Evolutionary conservation across 2,113 vertebrate species (phyloP), one percentile per base, ranked within the genome.

Genomic region (Petrocephalus zakoni): DNA sequence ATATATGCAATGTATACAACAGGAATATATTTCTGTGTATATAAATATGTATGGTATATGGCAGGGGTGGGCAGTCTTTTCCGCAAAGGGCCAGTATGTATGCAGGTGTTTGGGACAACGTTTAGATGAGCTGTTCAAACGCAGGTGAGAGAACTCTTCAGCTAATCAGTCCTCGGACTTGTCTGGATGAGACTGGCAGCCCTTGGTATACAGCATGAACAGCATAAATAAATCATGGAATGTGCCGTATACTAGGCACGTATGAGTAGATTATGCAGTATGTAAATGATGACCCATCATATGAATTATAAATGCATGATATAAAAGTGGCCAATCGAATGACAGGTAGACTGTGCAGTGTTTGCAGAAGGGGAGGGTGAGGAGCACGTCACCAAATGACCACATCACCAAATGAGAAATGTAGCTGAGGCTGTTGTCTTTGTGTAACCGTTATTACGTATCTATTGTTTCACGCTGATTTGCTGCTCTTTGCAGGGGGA

Each of bases 401-500:
- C 34, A 5, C 10, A 17, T 37, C 7, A 2, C 34, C 22, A 37
- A 37, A 83, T 49, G 46, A 83, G 37, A 46, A 49, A n/a, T 49
- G 46, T 49, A 47, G 10, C 8, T 82, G 22, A 53, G 53, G 51
- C 6, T 4, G 17, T 15, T 85, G 49, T 17, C 9, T 58, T 55
- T 47, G 17, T 82, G 19, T 47, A 83, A 13, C 81, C 0, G 1
- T 10, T 47, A 4, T 47, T 13, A n/a, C 21, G 2, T 47, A 55
- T 52, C 53, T 81, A 85, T 78, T n/a, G 83, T 64, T 89, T 37
- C 25, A 94, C 92, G 85, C 25, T 37, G 1, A 52, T 55, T 29
- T 1, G 25, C 49, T 52, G 9, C 15, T 53, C 37, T 88, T 52
- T 88, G 61, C 87, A 87, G 17, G 61, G 56, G 46, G 93, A 94